These are phyloP conservation scores for Oreotrochilus melanogaster DNA, from an alignment of 2,113 vertebrate species.

Conservation along the genomic window DNA sequence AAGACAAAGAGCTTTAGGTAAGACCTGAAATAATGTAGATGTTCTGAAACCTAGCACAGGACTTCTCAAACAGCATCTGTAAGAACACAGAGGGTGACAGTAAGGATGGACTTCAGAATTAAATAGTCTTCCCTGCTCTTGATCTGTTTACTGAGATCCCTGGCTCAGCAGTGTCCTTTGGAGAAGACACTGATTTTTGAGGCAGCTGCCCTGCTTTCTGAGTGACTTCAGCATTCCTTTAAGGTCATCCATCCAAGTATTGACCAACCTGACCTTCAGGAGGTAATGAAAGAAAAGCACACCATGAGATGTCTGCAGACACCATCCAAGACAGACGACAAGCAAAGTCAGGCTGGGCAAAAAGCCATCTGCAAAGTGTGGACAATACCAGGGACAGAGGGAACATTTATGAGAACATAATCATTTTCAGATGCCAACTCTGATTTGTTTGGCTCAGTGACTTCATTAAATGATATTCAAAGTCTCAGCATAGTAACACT, in stretches of 20 bases:
- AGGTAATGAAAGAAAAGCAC: background rate
- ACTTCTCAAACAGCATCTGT: background rate
- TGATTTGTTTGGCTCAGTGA: background rate
- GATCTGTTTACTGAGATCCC: background rate
- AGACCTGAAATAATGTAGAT: background rate
- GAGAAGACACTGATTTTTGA: background rate
- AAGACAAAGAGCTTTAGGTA: background rate
- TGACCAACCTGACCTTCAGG: conserved; percentile 26
- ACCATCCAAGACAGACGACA: background rate
- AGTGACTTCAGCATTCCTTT: conserved; percentile 20
- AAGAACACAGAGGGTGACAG: background rate
- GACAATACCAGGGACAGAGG: conserved; percentile 10
- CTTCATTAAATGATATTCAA: conserved; percentile 20
- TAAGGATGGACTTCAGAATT: background rate
- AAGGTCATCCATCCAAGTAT: background rate
- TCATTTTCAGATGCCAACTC: conserved; percentile 14
- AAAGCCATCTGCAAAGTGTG: conserved; percentile 2
- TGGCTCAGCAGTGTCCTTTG: background rate
- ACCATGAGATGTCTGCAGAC: background rate
- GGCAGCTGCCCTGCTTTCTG: conserved; percentile 11
- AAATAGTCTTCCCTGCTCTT: background rate
- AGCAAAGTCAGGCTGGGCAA: background rate
- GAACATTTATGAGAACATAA: conserved; percentile 12
- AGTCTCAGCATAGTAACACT: background rate
- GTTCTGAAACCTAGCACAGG: background rate